phyloP scores from a whole-genome alignment of 2,797 vertebrate genomes.

The Serranus cabrilla region DNA sequence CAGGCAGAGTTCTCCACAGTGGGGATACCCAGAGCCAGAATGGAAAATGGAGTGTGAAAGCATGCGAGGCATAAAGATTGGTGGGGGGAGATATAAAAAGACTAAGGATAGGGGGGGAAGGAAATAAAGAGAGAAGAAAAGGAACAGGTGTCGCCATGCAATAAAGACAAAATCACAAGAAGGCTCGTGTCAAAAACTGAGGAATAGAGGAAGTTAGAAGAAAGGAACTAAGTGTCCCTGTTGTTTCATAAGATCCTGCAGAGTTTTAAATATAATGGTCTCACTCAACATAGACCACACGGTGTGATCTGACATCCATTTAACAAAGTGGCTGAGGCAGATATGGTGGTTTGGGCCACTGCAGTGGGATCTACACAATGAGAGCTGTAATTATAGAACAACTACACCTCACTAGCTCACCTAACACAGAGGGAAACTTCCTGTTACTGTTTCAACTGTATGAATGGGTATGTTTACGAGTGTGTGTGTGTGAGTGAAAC shows the following conservation, averaged over 20 bases:
- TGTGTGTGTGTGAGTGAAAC: background rate
- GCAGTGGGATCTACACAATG: slow-evolving; percentile 57
- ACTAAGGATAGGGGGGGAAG: background rate
- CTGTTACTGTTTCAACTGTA: slow-evolving; percentile 62
- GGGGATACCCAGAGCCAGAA: slow-evolving; percentile 69
- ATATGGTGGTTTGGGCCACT: slow-evolving; percentile 50
- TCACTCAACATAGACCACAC: slow-evolving; percentile 53
- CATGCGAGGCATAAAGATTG: slow-evolving; percentile 65
- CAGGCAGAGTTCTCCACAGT: slow-evolving; percentile 72
- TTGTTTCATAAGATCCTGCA: slow-evolving; percentile 57
- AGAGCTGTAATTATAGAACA: slow-evolving; percentile 69
- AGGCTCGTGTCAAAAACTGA: slow-evolving; percentile 47
- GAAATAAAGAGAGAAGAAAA: slow-evolving; percentile 28
- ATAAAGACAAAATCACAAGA: slow-evolving; percentile 51
- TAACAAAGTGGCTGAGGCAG: slow-evolving; percentile 72
- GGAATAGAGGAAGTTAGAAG: slow-evolving; percentile 55
- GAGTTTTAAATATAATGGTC: slow-evolving; percentile 69
- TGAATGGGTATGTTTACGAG: slow-evolving; percentile 23
- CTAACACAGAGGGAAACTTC: slow-evolving; percentile 60
- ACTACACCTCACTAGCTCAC: slow-evolving; percentile 49
- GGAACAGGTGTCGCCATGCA: slow-evolving; percentile 54
- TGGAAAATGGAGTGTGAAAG: slow-evolving; percentile 76
- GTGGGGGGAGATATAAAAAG: slow-evolving; percentile 59
- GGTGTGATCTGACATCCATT: slow-evolving; percentile 63
- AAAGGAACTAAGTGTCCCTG: slow-evolving; percentile 48